Base-by-base conservation (phyloP, 64 coral and sea anemone species). In the Trachythela sp. region DNA sequence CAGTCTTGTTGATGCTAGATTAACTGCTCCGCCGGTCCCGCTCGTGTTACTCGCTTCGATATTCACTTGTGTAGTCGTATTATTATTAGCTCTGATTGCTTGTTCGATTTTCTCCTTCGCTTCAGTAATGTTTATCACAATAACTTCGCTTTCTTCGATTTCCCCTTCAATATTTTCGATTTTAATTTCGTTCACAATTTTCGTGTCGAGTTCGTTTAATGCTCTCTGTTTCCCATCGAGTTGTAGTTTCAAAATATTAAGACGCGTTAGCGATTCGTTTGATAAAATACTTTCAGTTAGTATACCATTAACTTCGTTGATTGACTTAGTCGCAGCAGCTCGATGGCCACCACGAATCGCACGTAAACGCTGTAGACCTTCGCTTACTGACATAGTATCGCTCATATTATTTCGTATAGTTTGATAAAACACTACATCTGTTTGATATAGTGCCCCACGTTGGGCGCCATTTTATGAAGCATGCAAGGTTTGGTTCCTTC, bases 391-490 rank as follows among this genome's bases (percentile, higher is more conserved):
- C 49, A 52, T 52, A 15, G 49, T 52, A 52, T 11, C 49, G 49
- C 49, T 72, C 68, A 26, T 72, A 72, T 72, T 35, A 1, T 35
- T 72, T 72, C 33, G n/a, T 72, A 10, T 11, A 27, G 29, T 72
- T 72, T 72, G 24, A 72, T 35, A 11, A 26, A 72, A 31, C 68
- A 35, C 68, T 31, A 72, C 33, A 31, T 72, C 68, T 27, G 33
- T 72, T 72, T 31, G 68, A 35, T 10, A 0, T 31, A 31, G 68
- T 72, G 68, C 68, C 68, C 68, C 68, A 72, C 68, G 68, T 72
- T 72, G 68, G 24, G 68, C 68, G 9, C 68, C 68, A 72, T 72
- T 72, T 72, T 29, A 72, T 22, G 68, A 72, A 52, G 49, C 49
- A 52, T 52, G 49, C 13, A 52, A 52, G 49, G 22, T 52, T 8